Conservation (phyloP, 2,888 invertebrate genomes). For the Xanthorhoe designata region DNA sequence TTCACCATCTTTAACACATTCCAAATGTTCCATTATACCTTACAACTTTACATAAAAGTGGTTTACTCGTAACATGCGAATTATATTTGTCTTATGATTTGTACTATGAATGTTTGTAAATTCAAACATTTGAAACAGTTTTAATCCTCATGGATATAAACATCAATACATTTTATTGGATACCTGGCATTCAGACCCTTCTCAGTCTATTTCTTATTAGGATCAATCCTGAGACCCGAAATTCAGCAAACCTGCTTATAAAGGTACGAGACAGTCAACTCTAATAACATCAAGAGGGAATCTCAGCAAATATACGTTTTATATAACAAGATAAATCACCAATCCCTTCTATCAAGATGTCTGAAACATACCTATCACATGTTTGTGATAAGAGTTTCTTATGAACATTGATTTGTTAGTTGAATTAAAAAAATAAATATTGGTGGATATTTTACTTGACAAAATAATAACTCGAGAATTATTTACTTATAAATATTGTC, state of each 20-base stretch:
- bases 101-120: neutral
- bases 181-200: constrained; percentile 39
- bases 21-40: too few relatives aligned
- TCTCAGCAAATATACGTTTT: neutral
- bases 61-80: too few relatives aligned
- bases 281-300: neutral
- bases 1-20: too few relatives aligned
- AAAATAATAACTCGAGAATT: too few relatives aligned
- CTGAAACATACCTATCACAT: neutral
- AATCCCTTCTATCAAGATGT: neutral
- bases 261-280: constrained; percentile 1
- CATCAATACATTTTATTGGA: constrained; percentile 37
- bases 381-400: too few relatives aligned
- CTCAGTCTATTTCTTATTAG: constrained; percentile 32
- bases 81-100: too few relatives aligned
- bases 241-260: constrained; percentile 34
- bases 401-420: too few relatives aligned
- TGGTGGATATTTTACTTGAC: too few relatives aligned
- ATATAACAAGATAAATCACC: neutral
- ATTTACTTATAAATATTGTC: too few relatives aligned
- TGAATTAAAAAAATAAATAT: too few relatives aligned
- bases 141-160: constrained; percentile 13
- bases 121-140: neutral
- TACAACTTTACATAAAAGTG: too few relatives aligned
- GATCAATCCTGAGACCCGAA: constrained; percentile 32